Percentiles rank a stretch among this genome's conserved stretches.
These are phyloP conservation scores for Drosophila ficusphila DNA, from an alignment of 1,140 invertebrate species.

Conservation along the genomic window DNA sequence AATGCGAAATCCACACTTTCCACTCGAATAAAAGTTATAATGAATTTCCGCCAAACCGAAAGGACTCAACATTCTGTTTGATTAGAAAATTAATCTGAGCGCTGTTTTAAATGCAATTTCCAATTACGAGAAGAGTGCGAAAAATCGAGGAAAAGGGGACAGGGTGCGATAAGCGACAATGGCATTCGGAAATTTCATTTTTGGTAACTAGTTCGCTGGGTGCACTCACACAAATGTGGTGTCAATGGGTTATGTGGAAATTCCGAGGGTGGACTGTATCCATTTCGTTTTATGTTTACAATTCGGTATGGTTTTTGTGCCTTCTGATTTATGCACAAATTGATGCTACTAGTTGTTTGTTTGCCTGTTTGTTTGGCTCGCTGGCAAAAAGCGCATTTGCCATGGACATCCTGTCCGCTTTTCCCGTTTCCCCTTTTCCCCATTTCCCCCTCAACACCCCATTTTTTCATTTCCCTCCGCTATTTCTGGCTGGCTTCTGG, in stretches of 20 bases:
- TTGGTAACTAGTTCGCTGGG: constrained; percentile 40
- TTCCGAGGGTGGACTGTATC: constrained; percentile 7
- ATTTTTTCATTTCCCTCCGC: background rate
- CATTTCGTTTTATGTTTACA: constrained; percentile 59
- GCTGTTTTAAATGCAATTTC: constrained; percentile 43
- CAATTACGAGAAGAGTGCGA: background rate
- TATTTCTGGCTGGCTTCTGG: constrained; percentile 26
- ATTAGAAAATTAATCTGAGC: constrained; percentile 43
- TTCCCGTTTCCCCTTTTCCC: background rate
- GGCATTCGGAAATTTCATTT: constrained; percentile 61
- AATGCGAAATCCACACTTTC: background rate
- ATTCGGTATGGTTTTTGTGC: constrained; percentile 68
- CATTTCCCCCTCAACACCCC: background rate
- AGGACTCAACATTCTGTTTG: constrained; percentile 6
- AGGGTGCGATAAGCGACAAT: constrained; percentile 48
- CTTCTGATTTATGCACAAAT: constrained; percentile 70
- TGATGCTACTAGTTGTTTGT: constrained; percentile 63
- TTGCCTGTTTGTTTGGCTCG: constrained; percentile 35
- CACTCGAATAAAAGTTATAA: constrained; percentile 32
- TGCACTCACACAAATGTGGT: constrained; percentile 24
- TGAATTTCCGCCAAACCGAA: constrained; percentile 19
- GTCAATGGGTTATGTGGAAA: constrained; percentile 27
- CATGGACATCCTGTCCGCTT: constrained; percentile 42
- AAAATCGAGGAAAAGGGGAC: background rate
- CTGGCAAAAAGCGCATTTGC: constrained; percentile 67